These are phyloP conservation scores for Hemibagrus guttatus DNA, from an alignment of 2,797 vertebrate genomes.

Conservation along the genomic window DNA sequence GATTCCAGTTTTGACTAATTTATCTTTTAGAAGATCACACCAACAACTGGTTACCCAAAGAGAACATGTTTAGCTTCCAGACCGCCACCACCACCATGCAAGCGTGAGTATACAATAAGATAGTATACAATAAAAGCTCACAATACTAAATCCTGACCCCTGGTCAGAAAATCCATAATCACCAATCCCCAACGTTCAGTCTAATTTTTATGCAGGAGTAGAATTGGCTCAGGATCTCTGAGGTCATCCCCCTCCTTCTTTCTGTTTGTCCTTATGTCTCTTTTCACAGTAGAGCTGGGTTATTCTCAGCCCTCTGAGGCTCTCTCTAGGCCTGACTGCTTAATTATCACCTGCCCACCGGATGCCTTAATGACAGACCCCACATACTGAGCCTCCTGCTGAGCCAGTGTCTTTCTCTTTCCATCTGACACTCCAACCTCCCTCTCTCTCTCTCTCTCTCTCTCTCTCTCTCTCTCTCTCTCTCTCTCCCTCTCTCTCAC, in stretches of 20 bases:
- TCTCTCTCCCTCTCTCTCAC: conserved; percentile 32
- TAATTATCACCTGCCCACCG: conserved; percentile 70
- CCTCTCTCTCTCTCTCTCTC: conserved; percentile 45
- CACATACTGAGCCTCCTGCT: conserved; percentile 59
- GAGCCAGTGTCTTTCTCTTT: conserved; percentile 34
- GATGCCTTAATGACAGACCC: conserved; percentile 69
- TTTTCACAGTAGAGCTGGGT: conserved; percentile 24
- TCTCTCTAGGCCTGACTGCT: conserved; percentile 53
- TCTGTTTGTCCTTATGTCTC: background rate
- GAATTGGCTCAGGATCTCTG: background rate
- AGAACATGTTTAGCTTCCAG: conserved; percentile 96
- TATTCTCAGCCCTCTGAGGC: conserved; percentile 27
- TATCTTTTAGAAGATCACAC: conserved; percentile 77
- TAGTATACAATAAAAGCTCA: conserved; percentile 1
- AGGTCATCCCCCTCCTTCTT: background rate
- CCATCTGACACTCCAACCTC: conserved; percentile 21
- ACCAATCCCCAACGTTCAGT: background rate
- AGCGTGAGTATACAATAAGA: conserved; percentile 83
- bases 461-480: conserved; percentile 40
- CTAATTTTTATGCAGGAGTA: background rate
- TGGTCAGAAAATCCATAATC: background rate
- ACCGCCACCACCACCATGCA: conserved; percentile 98
- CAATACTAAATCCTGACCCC: background rate
- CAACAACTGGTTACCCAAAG: conserved; percentile 95
- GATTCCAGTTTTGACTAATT: background rate